Conservation (phyloP, 1,140 invertebrate genomes). For the Nasonia vitripennis region DNA sequence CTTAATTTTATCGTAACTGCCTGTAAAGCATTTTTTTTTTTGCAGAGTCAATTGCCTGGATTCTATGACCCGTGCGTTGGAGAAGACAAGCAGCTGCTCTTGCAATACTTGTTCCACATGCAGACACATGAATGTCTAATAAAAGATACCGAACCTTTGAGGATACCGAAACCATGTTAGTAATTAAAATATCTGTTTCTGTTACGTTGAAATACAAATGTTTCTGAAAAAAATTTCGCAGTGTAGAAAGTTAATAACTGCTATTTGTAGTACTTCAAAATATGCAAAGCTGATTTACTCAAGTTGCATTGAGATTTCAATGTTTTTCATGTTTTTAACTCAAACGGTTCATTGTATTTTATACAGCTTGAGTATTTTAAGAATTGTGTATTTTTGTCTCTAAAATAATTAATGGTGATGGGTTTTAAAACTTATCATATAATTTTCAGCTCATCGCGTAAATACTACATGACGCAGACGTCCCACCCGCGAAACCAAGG, state of each 20-base stretch:
- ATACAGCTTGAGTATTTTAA: background rate
- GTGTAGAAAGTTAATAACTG: background rate
- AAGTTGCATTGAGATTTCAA: too few relatives aligned
- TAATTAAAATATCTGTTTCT: constrained; percentile 43
- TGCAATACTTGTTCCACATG: constrained; percentile 91
- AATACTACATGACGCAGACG: constrained; percentile 72
- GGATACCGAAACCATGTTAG: constrained; percentile 84
- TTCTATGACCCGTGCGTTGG: constrained; percentile 98
- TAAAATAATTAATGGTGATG: background rate
- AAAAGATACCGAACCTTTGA: constrained; percentile 84
- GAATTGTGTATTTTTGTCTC: background rate
- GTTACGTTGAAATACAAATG: background rate
- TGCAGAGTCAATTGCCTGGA: constrained; percentile 93
- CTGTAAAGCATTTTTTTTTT: constrained; percentile 38
- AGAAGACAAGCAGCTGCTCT: constrained; percentile 91
- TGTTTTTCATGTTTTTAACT: too few relatives aligned
- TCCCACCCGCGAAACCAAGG: constrained; percentile 47
- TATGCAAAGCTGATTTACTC: too few relatives aligned
- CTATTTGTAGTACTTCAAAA: too few relatives aligned
- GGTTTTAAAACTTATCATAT: background rate
- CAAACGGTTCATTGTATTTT: background rate
- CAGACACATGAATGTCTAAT: constrained; percentile 87
- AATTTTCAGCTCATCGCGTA: constrained; percentile 74
- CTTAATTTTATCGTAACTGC: constrained; percentile 28
- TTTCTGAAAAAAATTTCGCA: background rate